Conservation (phyloP, 2,888 invertebrate genomes). For the Hyalella azteca region DNA sequence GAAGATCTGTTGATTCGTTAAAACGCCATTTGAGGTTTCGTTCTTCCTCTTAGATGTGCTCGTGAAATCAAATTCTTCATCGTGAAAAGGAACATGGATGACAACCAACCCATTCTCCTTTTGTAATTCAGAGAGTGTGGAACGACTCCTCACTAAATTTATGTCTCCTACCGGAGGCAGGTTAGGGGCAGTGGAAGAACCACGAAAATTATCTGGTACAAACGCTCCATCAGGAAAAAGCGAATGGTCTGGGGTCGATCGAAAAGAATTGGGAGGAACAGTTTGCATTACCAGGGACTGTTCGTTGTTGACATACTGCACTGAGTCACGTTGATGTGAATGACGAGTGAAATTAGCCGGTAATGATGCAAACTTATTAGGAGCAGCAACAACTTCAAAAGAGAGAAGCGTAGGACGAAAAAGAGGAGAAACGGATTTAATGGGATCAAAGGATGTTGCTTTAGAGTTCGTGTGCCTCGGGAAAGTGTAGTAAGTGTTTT, state of each 20-base stretch:
- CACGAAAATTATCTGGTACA: not conserved
- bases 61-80: conserved; percentile 31
- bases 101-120: conserved; percentile 15
- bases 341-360: not conserved
- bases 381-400: not conserved
- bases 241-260: not conserved
- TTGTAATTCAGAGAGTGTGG: not conserved
- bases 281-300: not conserved
- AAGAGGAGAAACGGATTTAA: not conserved
- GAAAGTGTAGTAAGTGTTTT: not conserved
- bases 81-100: conserved; percentile 27
- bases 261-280: conserved; percentile 1
- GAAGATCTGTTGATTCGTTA: not conserved
- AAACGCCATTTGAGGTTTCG: not conserved
- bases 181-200: too few species aligned
- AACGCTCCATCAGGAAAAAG: not conserved
- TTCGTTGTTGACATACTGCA: not conserved
- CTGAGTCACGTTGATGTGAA: not conserved
- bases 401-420: not conserved
- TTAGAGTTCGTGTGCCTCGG: not conserved
- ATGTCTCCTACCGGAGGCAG: too few species aligned
- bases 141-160: not conserved
- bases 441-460: conserved; percentile 2
- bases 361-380: not conserved
- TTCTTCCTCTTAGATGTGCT: not conserved